A percentile compares a stretch with the other conserved stretches of the same genome.
Evolutionary conservation across 2,113 vertebrate genomes (phyloP).

Genomic region (Heloderma charlesbogerti): DNA sequence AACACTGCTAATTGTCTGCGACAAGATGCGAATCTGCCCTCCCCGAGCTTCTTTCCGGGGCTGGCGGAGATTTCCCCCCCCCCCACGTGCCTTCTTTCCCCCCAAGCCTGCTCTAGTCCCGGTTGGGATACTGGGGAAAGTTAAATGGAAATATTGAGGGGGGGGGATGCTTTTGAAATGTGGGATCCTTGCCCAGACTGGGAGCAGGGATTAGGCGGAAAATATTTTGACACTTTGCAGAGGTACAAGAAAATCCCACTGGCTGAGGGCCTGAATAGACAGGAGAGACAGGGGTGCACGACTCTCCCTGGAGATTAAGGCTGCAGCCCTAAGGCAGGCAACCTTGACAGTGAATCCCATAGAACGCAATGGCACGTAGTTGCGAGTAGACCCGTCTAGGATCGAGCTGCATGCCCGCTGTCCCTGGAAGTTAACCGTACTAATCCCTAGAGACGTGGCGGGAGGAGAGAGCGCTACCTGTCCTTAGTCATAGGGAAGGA

Average conservation of each 20-base stretch:
- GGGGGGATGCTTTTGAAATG: neutral
- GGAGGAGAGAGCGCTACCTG: neutral
- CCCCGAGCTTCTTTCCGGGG: constrained; percentile 55
- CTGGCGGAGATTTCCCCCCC: neutral
- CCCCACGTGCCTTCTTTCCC: neutral
- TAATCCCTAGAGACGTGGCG: neutral
- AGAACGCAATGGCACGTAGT: neutral
- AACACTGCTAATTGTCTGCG: constrained; percentile 71
- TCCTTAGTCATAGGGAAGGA: neutral
- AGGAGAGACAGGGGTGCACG: neutral
- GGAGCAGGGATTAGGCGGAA: neutral
- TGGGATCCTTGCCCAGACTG: neutral
- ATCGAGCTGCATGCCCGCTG: neutral
- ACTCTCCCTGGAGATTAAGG: neutral
- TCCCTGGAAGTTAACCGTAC: neutral
- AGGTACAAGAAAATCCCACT: neutral
- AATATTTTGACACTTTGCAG: neutral
- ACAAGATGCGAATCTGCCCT: constrained; percentile 61
- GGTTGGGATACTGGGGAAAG: neutral
- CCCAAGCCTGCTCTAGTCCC: neutral
- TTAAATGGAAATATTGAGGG: neutral
- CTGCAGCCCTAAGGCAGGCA: neutral
- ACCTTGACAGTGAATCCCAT: neutral
- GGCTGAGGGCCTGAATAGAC: too few relatives aligned
- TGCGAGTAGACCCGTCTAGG: neutral